Base-by-base conservation (phyloP, 2,797 vertebrate species). In the Malurus splendens region DNA sequence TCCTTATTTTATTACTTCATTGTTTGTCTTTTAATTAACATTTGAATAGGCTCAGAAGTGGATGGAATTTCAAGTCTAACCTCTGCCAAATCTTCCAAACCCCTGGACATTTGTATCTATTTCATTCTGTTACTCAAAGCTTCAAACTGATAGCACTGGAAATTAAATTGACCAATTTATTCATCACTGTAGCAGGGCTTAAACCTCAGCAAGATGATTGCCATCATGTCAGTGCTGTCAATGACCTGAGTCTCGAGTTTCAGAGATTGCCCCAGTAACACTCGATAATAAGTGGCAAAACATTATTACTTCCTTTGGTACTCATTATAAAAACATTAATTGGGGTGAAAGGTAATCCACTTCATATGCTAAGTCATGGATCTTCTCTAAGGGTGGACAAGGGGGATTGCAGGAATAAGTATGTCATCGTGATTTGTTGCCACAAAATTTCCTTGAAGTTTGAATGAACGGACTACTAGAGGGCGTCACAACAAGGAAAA, bases 101-200 rank as follows among this genome's bases (percentile, higher is more conserved):
- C 55, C 50, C 25, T 55, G 71, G 73, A 92, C 41, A 71, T 92
- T 83, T 78, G 32, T 73, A 42, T 36, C 92, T 87, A 75, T 64
- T 48, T 77, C 36, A 72, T 86, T 87, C 78, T 86, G 68, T 28
- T 94, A 87, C 82, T 90, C 87, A 91, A 83, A 95, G 22, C 44
- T 87, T 88, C 70, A 89, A 68, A 71, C 68, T 80, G 70, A 94
- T 91, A 91, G 45, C 36, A 83, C 44, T 88, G 66, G 87, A 96
- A 96, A 97, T 96, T 96, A 96, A 95, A 93, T 87, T 95, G 87
- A 95, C 80, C 90, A 92, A 88, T 95, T 92, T 88, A 96, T 95
- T 95, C 95, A 94, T 95, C 93, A 90, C 75, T 64, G 68, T 64
- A 89, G 66, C 67, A 85, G 52, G 86, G 65, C 84, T 95, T 95